Conservation (phyloP, 1,140 invertebrate species). For the Lepeophtheirus salmonis region DNA sequence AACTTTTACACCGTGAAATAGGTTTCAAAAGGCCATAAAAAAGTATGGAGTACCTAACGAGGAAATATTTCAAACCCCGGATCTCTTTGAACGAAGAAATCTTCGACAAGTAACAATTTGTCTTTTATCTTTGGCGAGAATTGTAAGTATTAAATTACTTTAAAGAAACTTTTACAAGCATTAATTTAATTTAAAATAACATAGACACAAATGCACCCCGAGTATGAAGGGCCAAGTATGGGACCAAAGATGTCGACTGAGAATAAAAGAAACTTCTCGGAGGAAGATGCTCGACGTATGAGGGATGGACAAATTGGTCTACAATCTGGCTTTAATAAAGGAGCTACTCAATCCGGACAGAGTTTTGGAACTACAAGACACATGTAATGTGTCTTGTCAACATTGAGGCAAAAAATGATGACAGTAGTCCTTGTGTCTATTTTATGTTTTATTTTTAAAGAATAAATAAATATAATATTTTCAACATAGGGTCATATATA, state of each 20-base stretch:
- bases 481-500: too few species aligned
- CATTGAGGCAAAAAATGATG: too few species aligned
- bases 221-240: constrained; percentile 65
- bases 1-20: too few species aligned
- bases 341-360: constrained; percentile 54
- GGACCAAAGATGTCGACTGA: constrained; percentile 89
- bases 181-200: too few species aligned
- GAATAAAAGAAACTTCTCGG: constrained; percentile 76
- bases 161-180: too few species aligned
- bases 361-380: constrained; percentile 87
- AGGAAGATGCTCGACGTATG: constrained; percentile 76
- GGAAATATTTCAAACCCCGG: constrained; percentile 96
- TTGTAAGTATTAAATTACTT: too few species aligned
- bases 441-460: background rate
- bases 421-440: background rate
- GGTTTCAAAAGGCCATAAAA: constrained; percentile 71
- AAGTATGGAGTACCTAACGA: constrained; percentile 83
- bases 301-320: constrained; percentile 66
- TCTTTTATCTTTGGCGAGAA: constrained; percentile 59
- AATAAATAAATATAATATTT: constrained; percentile 1
- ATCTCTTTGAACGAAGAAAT: constrained; percentile 87
- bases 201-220: constrained; percentile 71
- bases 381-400: too few species aligned
- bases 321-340: constrained; percentile 37
- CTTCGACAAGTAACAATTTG: constrained; percentile 85